A percentile compares a stretch with the other conserved stretches of the same genome.
phyloP scores from a whole-genome alignment of 2,113 vertebrate species.

The Caranx ignobilis region DNA sequence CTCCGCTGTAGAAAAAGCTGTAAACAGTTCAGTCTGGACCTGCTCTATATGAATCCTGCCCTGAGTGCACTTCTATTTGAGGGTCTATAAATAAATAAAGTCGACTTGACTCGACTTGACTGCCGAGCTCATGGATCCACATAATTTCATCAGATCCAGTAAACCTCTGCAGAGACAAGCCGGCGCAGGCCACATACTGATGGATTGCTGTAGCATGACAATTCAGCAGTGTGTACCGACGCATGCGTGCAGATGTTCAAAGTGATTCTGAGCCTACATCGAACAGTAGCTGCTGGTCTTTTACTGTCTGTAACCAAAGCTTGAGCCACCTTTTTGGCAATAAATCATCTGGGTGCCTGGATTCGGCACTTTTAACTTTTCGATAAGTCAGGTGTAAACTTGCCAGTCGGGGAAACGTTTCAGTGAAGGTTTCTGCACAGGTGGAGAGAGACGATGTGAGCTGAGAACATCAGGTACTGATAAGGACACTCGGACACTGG shows the following conservation, averaged over 20 bases:
- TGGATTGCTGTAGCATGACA: background rate
- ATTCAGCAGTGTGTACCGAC: background rate
- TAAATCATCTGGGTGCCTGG: conserved; percentile 8
- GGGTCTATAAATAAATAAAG: too few relatives aligned
- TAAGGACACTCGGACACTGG: background rate
- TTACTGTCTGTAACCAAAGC: background rate
- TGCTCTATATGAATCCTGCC: too few relatives aligned
- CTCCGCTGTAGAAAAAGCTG: too few relatives aligned
- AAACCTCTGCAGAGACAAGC: conserved; percentile 9
- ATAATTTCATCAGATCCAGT: background rate
- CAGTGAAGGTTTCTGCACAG: background rate
- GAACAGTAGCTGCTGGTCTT: background rate
- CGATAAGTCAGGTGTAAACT: background rate
- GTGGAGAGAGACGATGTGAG: background rate
- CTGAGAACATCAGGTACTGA: background rate
- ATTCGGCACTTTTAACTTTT: background rate
- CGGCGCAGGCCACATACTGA: background rate
- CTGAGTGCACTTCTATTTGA: too few relatives aligned
- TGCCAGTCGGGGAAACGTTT: background rate
- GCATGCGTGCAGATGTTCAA: background rate
- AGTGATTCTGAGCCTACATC: background rate
- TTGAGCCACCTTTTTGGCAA: background rate
- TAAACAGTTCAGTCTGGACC: too few relatives aligned
- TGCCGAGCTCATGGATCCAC: too few relatives aligned
- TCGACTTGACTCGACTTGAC: too few relatives aligned